Base-by-base conservation (phyloP, 2,113 vertebrate species). In the Heloderma charlesbogerti region DNA sequence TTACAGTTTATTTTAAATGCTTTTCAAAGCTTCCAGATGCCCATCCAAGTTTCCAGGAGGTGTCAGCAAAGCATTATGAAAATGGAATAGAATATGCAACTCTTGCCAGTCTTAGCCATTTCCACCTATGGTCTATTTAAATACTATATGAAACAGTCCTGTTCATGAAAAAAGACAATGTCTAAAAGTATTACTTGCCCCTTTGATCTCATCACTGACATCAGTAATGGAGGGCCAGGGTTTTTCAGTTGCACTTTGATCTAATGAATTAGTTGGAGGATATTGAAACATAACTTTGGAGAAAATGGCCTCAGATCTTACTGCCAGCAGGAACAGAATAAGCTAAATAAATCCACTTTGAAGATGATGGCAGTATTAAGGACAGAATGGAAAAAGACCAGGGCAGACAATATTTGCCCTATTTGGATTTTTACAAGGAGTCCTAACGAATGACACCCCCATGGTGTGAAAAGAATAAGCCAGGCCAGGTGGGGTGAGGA, bases 41-140 rank as follows among this genome's bases (percentile, higher is more conserved):
- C 69, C 57, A 8, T 89, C 4, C 34, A 91, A 29, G 12, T 82
- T 94, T 95, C 96, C 96, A 96, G 96, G 95, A 97, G 96, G 85
- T 96, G 96, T 96, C 96, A 97, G 95, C 87, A 96, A 92, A 96
- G 96, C 84, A 92, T 94, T 94, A 95, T 67, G 89, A 95, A 96
- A 95, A 78, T 89, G 93, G 94, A 90, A 84, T 89, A 93, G 94
- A 90, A 84, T 63, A 7, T 74, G 1, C 2, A 3, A 63, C 4
- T 16, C 88, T 0, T 78, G 29, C 77, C 66, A 89, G 6, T 2
- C 15, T 48, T 75, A 6, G n/a, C n/a, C n/a, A n/a, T n/a, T n/a
- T n/a, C n/a, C n/a, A n/a, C n/a, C n/a, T n/a, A n/a, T n/a, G n/a
- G n/a, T n/a, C n/a, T n/a, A n/a, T n/a, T n/a, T n/a, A n/a, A n/a